Evolutionary conservation across 1,140 invertebrate genomes (phyloP), one percentile per base, ranked within the genome.

Genomic region (Drosophila suzukii): DNA sequence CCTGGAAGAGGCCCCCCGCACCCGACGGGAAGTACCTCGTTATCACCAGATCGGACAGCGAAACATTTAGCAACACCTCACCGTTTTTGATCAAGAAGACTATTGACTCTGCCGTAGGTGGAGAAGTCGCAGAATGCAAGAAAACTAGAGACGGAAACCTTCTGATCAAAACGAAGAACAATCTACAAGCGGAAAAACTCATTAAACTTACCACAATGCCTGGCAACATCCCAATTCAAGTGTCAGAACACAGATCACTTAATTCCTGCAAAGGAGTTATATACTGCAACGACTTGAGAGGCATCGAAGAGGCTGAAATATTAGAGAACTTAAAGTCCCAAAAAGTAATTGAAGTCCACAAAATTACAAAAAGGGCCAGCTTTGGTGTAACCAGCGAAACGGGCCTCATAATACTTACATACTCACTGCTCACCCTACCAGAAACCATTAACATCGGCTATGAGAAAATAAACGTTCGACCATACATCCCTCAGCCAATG

Each of bases 191-290:
- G 0, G 4, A 20, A 12, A 46, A 43, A 46, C 24, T 43, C 13
- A 7, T 39, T 1, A 41, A 43, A 41, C 54, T 56, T 10, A 41
- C 38, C 20, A 15, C 13, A 24, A 39, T 43, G 8, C 38, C 39
- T 27, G 10, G 30, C 3, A 34, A 58, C n/a, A 47, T 59, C n/a
- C 30, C 30, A 3, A 17, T 36, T 15, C 44, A 38, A 47, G 12
- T 36, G 6, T 44, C 56, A 7, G 12, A 59, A 36, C 56, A 47
- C 6, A 8, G 27, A 47, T 36, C 32, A 13, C 5, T 57, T 7
- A 57, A 59, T 11, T 13, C 41, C 0, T 24, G 30, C 30, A 58
- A 46, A 47, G 17, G 32, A 12, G 30, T 59, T 1, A 58, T 58
- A 15, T 24, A 58, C 10, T 24, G 41, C 41, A 46, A 58, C 13